Percentiles rank a stretch among this genome's conserved stretches.
Evolutionary conservation across 2,797 vertebrate species (phyloP).

Genomic region (Uromys caudimaculatus): DNA sequence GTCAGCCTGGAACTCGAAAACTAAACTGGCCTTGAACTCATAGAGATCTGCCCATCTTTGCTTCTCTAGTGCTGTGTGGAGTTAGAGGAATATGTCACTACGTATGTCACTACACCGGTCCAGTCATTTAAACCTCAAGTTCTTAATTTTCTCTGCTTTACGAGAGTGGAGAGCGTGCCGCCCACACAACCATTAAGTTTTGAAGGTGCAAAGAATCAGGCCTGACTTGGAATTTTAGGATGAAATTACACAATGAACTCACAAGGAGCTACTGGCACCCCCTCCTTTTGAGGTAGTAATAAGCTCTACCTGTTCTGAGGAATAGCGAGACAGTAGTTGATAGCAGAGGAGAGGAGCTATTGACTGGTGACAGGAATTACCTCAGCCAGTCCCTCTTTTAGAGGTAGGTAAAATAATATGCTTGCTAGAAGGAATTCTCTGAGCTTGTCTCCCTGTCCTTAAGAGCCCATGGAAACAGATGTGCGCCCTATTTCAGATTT

Average conservation of each 20-base stretch:
- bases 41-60: not conserved
- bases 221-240: conserved; percentile 31
- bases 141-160: conserved; percentile 29
- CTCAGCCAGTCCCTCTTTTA: conserved; percentile 56
- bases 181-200: not conserved
- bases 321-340: conserved; percentile 37
- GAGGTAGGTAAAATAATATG: conserved; percentile 60
- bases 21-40: not conserved
- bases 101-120: not conserved
- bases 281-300: conserved; percentile 47
- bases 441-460: conserved; percentile 49
- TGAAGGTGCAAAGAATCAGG: conserved; percentile 28
- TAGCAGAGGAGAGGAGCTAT: conserved; percentile 32
- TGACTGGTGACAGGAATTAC: conserved; percentile 45
- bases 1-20: not conserved
- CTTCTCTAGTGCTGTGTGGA: not conserved
- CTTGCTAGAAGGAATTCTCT: conserved; percentile 47
- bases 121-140: not conserved
- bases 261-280: conserved; percentile 33
- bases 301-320: conserved; percentile 43
- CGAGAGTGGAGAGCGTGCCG: not conserved
- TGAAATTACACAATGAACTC: conserved; percentile 44
- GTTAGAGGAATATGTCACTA: not conserved
- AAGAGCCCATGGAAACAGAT: conserved; percentile 49
- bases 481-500: conserved; percentile 66